Base-by-base conservation (phyloP, 2,888 invertebrate genomes). In the Stenodera caucasica region DNA sequence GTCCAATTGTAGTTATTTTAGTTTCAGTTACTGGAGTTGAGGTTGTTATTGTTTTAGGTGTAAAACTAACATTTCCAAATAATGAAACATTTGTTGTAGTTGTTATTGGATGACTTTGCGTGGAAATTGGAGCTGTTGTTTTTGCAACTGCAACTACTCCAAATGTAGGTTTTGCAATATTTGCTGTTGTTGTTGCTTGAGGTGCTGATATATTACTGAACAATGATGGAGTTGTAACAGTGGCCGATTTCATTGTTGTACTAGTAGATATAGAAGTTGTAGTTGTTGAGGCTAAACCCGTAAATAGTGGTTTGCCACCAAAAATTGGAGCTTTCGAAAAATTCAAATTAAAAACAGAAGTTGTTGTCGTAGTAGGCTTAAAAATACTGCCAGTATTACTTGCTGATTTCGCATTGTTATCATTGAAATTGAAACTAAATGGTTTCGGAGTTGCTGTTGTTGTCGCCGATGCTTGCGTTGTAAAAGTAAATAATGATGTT, bases 121-220 rank as follows among this genome's bases (percentile, higher is more conserved):
- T 2, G 6, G 21, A 8, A n/a, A 11, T 6, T 15, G 30, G 2
- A 1, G 23, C 21, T 21, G n/a, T 35, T 12, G 53, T 37, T 35
- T 14, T 37, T 21, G 29, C n/a, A 35, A 21, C 9, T 15, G 26
- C 11, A 21, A 40, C 33, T 49, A 49, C 51, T 26, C 57, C 56
- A 32, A 51, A 49, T 35, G 14, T 51, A 23, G 58, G 18, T 40
- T 52, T 37, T 9, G 58, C 49, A 18, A 37, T 45, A 15, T 60
- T 35, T 49, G 61, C 55, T 55, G 62, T 52, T 14, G 56, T 62
- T 40, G 65, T 54, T 49, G 61, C 33, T 35, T 63, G 29, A 14
- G 73, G 58, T 61, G 71, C 72, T 21, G 76, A 71, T 15, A 73
- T 69, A 15, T 76, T 73, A 18, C 77, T 77, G 57, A 81, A 81